Percentiles rank a stretch among this genome's conserved stretches.
Evolutionary conservation across 2,113 vertebrate genomes (phyloP).

Genomic region (Elgaria multicarinata): DNA sequence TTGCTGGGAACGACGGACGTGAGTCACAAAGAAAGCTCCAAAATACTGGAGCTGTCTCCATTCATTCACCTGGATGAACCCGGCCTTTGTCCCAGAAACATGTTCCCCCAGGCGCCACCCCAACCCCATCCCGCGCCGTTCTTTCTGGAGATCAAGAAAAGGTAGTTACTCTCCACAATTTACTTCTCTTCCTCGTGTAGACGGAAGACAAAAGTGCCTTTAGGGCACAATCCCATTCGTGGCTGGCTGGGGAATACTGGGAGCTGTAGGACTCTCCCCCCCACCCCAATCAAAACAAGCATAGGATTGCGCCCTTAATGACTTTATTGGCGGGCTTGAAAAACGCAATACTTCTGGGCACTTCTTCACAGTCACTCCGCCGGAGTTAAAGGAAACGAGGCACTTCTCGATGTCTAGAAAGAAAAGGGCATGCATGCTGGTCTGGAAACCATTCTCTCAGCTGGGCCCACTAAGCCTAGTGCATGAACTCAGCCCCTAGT

Average conservation of each 20-base stretch:
- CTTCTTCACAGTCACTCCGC: neutral
- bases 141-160: neutral
- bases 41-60: neutral
- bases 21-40: neutral
- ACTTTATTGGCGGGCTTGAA: neutral
- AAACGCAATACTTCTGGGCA: neutral
- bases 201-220: neutral
- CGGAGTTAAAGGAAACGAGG: neutral
- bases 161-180: neutral
- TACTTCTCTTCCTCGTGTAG: neutral
- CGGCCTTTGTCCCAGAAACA: neutral
- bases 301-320: too few species aligned
- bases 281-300: too few species aligned
- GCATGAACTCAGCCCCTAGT: too few species aligned
- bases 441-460: neutral
- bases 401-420: too few species aligned
- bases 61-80: constrained; percentile 9
- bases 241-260: too few species aligned
- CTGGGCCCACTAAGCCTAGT: neutral
- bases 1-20: neutral
- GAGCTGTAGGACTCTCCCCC: too few species aligned
- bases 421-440: neutral
- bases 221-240: too few species aligned
- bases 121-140: neutral
- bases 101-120: constrained; percentile 19